phyloP scores from a whole-genome alignment of 1,140 invertebrate species.

The Halyomorpha halys region DNA sequence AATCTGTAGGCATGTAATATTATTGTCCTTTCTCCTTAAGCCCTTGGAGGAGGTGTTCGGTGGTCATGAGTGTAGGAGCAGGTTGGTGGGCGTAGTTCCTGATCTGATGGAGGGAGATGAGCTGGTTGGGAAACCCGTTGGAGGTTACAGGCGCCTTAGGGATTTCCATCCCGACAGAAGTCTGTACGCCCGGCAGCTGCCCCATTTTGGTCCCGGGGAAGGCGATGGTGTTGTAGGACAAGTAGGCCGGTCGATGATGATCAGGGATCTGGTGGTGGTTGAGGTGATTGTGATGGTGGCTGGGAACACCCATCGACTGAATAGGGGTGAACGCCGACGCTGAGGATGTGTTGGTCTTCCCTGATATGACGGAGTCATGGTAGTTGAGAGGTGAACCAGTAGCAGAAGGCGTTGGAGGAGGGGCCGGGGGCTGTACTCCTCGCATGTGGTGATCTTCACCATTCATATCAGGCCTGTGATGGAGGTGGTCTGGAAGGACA shows the following conservation, averaged over 20 bases:
- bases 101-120: constrained; percentile 92
- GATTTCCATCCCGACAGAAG: constrained; percentile 36
- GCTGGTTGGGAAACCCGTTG: constrained; percentile 82
- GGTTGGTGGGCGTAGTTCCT: constrained; percentile 92
- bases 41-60: constrained; percentile 34
- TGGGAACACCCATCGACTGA: constrained; percentile 65
- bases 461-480: constrained; percentile 28
- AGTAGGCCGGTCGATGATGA: constrained; percentile 62
- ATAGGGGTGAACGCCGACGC: constrained; percentile 83
- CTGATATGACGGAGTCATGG: constrained; percentile 31
- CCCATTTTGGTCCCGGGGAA: constrained; percentile 38
- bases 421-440: constrained; percentile 38
- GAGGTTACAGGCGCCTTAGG: constrained; percentile 43
- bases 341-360: constrained; percentile 40
- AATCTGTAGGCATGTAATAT: constrained; percentile 22
- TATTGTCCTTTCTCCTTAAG: constrained; percentile 33
- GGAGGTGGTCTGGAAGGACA: constrained; percentile 34
- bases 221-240: constrained; percentile 76
- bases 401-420: constrained; percentile 35
- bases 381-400: constrained; percentile 39
- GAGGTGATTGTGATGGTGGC: constrained; percentile 56
- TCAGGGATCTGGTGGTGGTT: constrained; percentile 48
- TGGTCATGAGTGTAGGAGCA: constrained; percentile 32
- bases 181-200: constrained; percentile 31
- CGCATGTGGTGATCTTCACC: constrained; percentile 39